Evolutionary conservation across 2,797 vertebrate genomes (phyloP).

Genomic region (Pantherophis vulpinus): DNA sequence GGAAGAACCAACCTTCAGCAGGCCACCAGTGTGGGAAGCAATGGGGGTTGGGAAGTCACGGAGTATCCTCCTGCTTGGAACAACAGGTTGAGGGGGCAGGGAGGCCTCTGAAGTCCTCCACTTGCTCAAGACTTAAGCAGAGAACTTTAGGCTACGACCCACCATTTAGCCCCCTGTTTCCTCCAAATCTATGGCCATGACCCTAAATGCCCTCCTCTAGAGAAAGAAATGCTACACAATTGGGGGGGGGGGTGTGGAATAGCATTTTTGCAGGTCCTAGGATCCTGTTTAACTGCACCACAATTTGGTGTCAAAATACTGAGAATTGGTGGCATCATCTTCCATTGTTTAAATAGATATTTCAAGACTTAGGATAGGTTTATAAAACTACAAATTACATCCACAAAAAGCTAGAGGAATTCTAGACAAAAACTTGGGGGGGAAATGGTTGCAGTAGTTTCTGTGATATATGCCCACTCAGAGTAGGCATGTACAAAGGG

Average conservation of each 20-base stretch:
- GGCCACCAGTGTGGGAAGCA: neutral
- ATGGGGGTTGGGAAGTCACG: no score
- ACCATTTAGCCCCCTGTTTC: neutral
- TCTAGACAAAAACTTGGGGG: neutral
- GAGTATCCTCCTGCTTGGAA: neutral
- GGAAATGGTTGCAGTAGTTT: neutral
- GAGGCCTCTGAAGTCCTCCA: neutral
- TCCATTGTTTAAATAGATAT: neutral
- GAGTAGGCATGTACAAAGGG: neutral
- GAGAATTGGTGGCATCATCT: neutral
- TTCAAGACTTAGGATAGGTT: neutral
- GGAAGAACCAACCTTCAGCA: constrained; percentile 72
- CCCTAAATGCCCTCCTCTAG: neutral
- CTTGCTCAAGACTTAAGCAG: neutral
- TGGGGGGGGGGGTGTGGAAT: neutral
- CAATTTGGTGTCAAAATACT: neutral
- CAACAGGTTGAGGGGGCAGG: no score
- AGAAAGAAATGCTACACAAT: neutral
- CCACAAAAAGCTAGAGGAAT: neutral
- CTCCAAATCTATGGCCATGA: neutral
- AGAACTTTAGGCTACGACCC: neutral
- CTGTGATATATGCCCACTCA: neutral
- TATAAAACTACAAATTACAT: neutral
- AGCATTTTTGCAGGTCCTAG: neutral
- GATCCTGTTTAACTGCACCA: neutral